phyloP scores from a whole-genome alignment of 2,888 invertebrate genomes.

The Bombyx huttoni region DNA sequence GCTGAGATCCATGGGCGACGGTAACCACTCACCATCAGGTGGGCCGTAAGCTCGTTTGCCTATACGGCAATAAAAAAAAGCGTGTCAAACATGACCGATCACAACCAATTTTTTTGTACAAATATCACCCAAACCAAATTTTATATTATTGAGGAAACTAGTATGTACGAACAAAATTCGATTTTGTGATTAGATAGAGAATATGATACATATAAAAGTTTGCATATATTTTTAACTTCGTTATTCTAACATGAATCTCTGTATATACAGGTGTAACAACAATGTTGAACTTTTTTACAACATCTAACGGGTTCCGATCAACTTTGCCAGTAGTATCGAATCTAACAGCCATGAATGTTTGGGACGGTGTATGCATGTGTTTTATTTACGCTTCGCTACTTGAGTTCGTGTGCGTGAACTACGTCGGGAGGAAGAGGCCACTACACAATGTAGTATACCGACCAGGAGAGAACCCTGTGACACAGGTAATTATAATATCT shows the following conservation, averaged over 20 bases:
- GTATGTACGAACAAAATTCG: too few species aligned
- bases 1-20: too few species aligned
- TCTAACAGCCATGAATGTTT: constrained; percentile 95
- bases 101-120: too few species aligned
- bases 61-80: too few species aligned
- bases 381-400: constrained; percentile 95
- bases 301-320: constrained; percentile 92
- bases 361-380: constrained; percentile 98
- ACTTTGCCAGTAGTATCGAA: constrained; percentile 95
- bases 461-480: constrained; percentile 91
- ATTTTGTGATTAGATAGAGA: too few species aligned
- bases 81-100: too few species aligned
- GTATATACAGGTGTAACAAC: constrained; percentile 87
- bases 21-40: too few species aligned
- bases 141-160: too few species aligned
- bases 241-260: background rate
- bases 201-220: too few species aligned
- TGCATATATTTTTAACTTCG: background rate
- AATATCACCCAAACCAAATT: too few species aligned
- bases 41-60: too few species aligned
- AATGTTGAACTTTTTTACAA: constrained; percentile 98
- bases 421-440: constrained; percentile 91
- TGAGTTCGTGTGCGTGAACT: constrained; percentile 96
- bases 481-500: constrained; percentile 77
- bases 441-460: constrained; percentile 91